phyloP scores from a whole-genome alignment of 2,888 invertebrate genomes.

The Thereva nobilitata region DNA sequence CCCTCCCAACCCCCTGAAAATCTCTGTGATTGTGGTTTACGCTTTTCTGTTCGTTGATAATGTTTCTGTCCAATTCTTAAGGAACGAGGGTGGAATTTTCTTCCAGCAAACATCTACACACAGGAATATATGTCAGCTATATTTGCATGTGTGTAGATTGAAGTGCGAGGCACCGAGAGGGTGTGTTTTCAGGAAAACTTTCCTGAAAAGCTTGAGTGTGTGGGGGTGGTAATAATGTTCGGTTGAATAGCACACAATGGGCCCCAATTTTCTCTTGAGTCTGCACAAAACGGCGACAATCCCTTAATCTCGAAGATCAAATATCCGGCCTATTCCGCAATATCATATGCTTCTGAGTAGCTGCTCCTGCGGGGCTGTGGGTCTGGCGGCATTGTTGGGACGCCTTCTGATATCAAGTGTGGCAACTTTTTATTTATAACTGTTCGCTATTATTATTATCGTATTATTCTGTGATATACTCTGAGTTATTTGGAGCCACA shows the following conservation, averaged over 20 bases:
- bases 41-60: constrained; percentile 27
- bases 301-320: constrained; percentile 48
- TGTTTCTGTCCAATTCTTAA: neutral
- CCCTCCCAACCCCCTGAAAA: constrained; percentile 22
- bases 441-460: constrained; percentile 39
- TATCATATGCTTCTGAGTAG: constrained; percentile 43
- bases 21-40: constrained; percentile 21
- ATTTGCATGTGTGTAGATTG: neutral
- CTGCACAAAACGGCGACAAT: constrained; percentile 48
- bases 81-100: constrained; percentile 28
- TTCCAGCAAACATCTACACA: neutral
- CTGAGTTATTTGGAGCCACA: constrained; percentile 12
- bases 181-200: constrained; percentile 11
- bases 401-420: constrained; percentile 27
- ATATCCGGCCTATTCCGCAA: constrained; percentile 48
- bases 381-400: constrained; percentile 16
- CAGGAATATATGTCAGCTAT: neutral
- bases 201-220: constrained; percentile 10
- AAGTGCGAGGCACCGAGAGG: constrained; percentile 3
- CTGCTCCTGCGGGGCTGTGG: constrained; percentile 18
- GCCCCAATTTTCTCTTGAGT: constrained; percentile 48
- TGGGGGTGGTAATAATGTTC: constrained; percentile 41
- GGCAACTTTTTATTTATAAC: constrained; percentile 40
- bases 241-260: constrained; percentile 46
- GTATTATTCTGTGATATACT: constrained; percentile 29